phyloP scores from a whole-genome alignment of 2,888 invertebrate genomes.

The Drosophila ezoana region DNA sequence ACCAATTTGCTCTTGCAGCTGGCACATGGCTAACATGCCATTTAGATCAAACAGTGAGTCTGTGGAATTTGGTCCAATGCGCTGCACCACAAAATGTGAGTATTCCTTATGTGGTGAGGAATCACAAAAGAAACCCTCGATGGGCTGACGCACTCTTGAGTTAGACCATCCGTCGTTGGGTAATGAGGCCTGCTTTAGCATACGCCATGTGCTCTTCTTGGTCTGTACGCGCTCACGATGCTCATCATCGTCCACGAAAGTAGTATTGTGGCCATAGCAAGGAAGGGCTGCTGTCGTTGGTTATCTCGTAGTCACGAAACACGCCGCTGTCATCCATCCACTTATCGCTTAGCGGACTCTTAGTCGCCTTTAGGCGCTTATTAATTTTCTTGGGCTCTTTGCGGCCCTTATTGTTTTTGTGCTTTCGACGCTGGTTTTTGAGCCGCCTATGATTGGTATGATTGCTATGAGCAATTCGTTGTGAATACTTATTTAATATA shows the following conservation, averaged over 20 bases:
- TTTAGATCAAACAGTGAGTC: slow-evolving; percentile 85
- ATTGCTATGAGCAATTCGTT: too few species aligned
- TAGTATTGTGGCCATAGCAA: slow-evolving; percentile 86
- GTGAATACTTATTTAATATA: too few species aligned
- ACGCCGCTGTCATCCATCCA: slow-evolving; percentile 83
- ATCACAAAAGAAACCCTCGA: slow-evolving; percentile 90
- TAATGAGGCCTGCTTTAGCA: slow-evolving; percentile 85
- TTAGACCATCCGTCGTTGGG: slow-evolving; percentile 74
- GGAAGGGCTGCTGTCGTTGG: slow-evolving; percentile 69
- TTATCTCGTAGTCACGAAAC: slow-evolving; percentile 81
- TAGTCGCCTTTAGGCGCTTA: slow-evolving; percentile 59
- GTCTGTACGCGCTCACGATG: slow-evolving; percentile 86
- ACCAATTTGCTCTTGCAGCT: slow-evolving; percentile 89
- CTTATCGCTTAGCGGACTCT: slow-evolving; percentile 52
- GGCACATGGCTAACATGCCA: slow-evolving; percentile 90
- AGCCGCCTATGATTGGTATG: slow-evolving; percentile 60
- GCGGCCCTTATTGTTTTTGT: slow-evolving; percentile 75
- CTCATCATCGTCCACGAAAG: slow-evolving; percentile 86
- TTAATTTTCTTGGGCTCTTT: slow-evolving; percentile 68
- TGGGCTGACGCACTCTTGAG: slow-evolving; percentile 79
- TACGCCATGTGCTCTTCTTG: slow-evolving; percentile 87
- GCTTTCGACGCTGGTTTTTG: slow-evolving; percentile 66
- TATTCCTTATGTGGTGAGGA: slow-evolving; percentile 89
- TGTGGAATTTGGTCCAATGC: slow-evolving; percentile 85
- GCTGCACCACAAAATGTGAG: slow-evolving; percentile 91